Percentiles rank a stretch among this genome's conserved stretches.
These are phyloP conservation scores for Poecilobothrus nobilitatus DNA, from an alignment of 2,888 invertebrate genomes.

Conservation along the genomic window DNA sequence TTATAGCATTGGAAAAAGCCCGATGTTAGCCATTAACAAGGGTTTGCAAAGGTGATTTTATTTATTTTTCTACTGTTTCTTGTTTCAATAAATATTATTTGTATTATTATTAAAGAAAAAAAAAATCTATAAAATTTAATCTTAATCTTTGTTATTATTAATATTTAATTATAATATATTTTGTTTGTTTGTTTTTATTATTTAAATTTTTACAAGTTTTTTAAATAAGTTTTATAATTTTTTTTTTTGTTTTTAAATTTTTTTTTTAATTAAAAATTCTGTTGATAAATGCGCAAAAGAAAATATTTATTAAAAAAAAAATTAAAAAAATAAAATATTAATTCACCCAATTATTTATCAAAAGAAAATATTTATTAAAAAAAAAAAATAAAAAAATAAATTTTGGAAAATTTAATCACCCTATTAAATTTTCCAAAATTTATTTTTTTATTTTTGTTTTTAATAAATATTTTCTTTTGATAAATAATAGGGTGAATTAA, in stretches of 20 bases:
- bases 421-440: too few species aligned
- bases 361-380: too few species aligned
- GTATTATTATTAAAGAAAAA: constrained; percentile 24
- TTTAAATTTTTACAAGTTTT: constrained; percentile 14
- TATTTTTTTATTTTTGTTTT: too few species aligned
- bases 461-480: too few species aligned
- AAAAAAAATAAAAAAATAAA: too few species aligned
- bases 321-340: too few species aligned
- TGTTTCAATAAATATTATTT: constrained; percentile 21
- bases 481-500: too few species aligned
- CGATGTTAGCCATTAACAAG: constrained; percentile 73
- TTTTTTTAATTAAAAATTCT: neutral
- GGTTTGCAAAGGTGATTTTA: constrained; percentile 70
- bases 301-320: neutral
- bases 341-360: too few species aligned
- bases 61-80: constrained; percentile 39
- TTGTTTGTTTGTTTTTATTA: neutral
- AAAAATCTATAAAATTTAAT: neutral
- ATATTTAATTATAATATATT: constrained; percentile 17
- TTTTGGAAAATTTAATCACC: too few species aligned
- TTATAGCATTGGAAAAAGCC: constrained; percentile 71
- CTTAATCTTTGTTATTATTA: neutral
- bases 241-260: constrained; percentile 20
- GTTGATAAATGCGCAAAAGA: neutral
- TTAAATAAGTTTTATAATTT: constrained; percentile 22